A percentile compares a stretch with the other conserved stretches of the same genome.
Conservation (phyloP, 2,797 vertebrate genomes). For the Poecilia gillii region DNA sequence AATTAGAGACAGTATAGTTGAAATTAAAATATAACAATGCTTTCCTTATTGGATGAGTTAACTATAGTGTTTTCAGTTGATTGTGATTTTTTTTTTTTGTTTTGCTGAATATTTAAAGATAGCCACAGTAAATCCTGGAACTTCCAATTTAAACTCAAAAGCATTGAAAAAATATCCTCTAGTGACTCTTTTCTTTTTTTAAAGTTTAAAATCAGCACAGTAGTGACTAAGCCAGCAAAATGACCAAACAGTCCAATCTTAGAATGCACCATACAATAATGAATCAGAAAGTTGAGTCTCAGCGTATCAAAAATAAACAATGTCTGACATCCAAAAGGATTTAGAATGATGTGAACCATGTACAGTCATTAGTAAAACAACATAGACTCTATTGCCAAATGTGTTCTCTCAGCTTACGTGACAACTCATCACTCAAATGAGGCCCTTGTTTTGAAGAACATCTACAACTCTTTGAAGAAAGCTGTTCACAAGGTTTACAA, state of each 20-base stretch:
- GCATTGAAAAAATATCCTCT: conserved; percentile 30
- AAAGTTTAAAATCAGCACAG: conserved; percentile 47
- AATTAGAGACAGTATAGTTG: neutral
- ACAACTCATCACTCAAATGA: neutral
- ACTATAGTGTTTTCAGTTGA: neutral
- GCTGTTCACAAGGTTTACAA: neutral
- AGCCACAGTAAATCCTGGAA: conserved; percentile 28
- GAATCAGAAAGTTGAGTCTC: conserved; percentile 36
- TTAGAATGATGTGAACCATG: conserved; percentile 28
- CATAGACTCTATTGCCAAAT: neutral
- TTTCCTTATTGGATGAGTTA: conserved; percentile 1
- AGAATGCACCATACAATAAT: conserved; percentile 18
- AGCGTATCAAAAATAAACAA: conserved; percentile 23
- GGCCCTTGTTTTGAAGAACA: neutral
- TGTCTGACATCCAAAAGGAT: conserved; percentile 21
- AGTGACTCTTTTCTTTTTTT: conserved; percentile 22
- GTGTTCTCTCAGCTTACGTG: neutral
- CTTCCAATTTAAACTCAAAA: conserved; percentile 52
- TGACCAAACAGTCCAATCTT: conserved; percentile 23
- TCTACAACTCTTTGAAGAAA: neutral
- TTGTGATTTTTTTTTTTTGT: conserved; percentile 22
- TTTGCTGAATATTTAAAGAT: conserved; percentile 43
- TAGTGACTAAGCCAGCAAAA: conserved; percentile 40
- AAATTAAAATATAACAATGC: conserved; percentile 14
- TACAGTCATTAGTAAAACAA: conserved; percentile 28